Conservation (phyloP, 2,113 vertebrate species). For the Pardalotus punctatus region DNA sequence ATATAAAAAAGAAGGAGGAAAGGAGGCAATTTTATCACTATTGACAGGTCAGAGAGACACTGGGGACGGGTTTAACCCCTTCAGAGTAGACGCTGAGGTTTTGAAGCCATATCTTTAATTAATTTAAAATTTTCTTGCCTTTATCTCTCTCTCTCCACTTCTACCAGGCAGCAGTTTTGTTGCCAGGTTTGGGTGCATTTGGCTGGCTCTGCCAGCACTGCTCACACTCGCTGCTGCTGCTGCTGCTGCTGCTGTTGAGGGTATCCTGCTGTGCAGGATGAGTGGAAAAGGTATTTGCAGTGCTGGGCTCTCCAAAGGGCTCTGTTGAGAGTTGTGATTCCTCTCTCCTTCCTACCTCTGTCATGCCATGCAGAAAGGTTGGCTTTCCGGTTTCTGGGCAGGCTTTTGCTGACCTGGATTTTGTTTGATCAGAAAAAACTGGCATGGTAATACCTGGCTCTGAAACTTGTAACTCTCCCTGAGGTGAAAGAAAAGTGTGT, state of each 20-base stretch:
- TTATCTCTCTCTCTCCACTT: background rate
- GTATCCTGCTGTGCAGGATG: rapidly evolving
- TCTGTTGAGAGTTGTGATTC: rapidly evolving
- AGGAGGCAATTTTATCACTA: background rate
- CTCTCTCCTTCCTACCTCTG: background rate
- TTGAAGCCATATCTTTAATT: background rate
- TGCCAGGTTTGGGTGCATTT: background rate
- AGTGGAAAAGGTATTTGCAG: background rate
- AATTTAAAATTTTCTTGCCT: background rate
- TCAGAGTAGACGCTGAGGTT: background rate
- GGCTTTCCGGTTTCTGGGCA: background rate
- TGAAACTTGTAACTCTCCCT: background rate
- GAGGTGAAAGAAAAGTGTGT: background rate
- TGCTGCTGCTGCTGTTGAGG: background rate
- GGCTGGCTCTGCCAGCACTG: background rate
- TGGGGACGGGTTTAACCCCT: background rate
- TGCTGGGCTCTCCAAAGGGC: background rate
- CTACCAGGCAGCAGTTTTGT: background rate
- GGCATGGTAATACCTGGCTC: background rate
- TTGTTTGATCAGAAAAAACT: background rate
- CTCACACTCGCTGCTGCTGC: background rate
- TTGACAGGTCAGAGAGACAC: background rate
- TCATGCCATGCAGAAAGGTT: rapidly evolving
- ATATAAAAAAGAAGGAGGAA: background rate
- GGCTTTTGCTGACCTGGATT: background rate